Evolutionary conservation across 2,113 vertebrate genomes (phyloP).

Genomic region (Dipodomys merriami): DNA sequence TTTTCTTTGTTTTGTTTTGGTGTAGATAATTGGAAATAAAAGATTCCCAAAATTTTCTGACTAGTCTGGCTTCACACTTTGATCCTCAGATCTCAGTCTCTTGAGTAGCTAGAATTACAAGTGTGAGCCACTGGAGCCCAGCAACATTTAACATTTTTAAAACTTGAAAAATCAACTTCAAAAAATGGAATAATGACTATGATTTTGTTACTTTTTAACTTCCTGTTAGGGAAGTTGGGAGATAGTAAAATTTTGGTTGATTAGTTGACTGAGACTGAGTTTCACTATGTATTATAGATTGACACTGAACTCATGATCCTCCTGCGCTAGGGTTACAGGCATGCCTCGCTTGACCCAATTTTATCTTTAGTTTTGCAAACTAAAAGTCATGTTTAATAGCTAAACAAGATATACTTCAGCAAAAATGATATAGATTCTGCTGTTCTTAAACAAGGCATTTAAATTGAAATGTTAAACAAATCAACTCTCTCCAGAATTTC

Average conservation of each 20-base stretch:
- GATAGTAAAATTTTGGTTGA: neutral
- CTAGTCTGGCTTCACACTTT: too few relatives aligned
- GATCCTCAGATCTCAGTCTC: too few relatives aligned
- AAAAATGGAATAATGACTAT: neutral
- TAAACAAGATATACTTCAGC: constrained; percentile 1
- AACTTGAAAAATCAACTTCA: neutral
- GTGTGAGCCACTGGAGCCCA: too few relatives aligned
- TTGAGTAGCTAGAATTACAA: too few relatives aligned
- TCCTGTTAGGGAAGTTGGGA: neutral
- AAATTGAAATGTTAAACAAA: constrained; percentile 40
- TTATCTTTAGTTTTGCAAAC: constrained; percentile 36
- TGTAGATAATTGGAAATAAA: too few relatives aligned
- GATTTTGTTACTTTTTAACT: neutral
- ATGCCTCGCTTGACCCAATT: neutral
- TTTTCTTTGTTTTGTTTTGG: too few relatives aligned
- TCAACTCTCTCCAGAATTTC: neutral
- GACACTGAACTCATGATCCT: too few relatives aligned
- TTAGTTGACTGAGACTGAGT: too few relatives aligned
- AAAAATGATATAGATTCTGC: neutral
- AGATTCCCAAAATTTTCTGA: too few relatives aligned
- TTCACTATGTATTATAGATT: too few relatives aligned
- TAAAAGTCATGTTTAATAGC: neutral
- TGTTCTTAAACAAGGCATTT: constrained; percentile 9
- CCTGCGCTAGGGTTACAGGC: too few relatives aligned
- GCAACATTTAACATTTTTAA: neutral